These are phyloP conservation scores for Conops quadrifasciatus DNA, from an alignment of 2,888 invertebrate species.

Conservation along the genomic window DNA sequence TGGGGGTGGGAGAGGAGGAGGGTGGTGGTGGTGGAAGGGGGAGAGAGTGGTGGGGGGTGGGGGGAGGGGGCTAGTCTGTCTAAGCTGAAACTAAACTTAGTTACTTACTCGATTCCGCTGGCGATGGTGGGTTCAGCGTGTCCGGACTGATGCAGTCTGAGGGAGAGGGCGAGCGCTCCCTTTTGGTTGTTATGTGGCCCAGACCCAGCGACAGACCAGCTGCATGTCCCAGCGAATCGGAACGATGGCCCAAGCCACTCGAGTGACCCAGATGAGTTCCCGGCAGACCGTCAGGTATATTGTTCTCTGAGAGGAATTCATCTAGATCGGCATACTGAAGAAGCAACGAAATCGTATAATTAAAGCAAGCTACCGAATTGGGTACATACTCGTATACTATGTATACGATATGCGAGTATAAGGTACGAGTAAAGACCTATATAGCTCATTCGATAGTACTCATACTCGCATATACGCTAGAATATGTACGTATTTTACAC, in stretches of 20 bases:
- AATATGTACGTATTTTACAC: too few species aligned
- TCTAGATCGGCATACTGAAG: constrained; percentile 92
- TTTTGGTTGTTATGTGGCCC: constrained; percentile 78
- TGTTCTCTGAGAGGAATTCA: constrained; percentile 95
- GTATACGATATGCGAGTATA: too few species aligned
- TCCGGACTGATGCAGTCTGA: constrained; percentile 90
- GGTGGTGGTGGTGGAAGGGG: neutral
- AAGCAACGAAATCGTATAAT: too few species aligned
- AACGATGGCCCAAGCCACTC: constrained; percentile 64
- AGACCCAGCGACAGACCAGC: constrained; percentile 69
- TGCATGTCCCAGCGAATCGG: constrained; percentile 67
- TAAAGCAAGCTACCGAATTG: too few species aligned
- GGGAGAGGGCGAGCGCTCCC: constrained; percentile 86
- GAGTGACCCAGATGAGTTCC: constrained; percentile 68
- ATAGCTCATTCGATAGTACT: too few species aligned
- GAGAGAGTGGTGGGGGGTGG: neutral
- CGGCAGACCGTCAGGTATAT: constrained; percentile 83
- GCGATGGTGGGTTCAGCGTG: constrained; percentile 88
- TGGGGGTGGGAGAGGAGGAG: neutral
- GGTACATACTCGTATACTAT: too few species aligned
- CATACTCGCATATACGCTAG: too few species aligned
- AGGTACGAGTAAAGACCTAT: too few species aligned
- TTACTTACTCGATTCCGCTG: constrained; percentile 87
- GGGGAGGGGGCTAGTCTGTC: too few species aligned
- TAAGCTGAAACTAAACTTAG: neutral